phyloP scores from a whole-genome alignment of 2,888 invertebrate genomes.

The Thecophora atra region DNA sequence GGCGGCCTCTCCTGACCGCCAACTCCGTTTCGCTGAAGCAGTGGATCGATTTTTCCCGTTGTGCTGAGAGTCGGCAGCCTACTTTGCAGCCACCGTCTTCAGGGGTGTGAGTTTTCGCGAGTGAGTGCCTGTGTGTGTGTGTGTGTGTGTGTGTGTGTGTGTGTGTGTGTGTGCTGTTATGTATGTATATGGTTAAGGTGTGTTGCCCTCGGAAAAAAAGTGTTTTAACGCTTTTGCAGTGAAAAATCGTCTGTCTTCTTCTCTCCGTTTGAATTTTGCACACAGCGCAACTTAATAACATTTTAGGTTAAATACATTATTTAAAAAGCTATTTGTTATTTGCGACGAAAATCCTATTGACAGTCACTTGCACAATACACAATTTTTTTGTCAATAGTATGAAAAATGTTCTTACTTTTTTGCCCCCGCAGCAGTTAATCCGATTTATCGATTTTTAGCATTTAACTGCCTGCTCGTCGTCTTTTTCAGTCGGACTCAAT shows the following conservation, averaged over 20 bases:
- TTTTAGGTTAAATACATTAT: background rate
- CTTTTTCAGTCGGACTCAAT: background rate
- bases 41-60: slow-evolving; percentile 60
- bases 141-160: too few species aligned
- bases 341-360: slow-evolving; percentile 27
- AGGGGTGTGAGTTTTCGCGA: slow-evolving; percentile 19
- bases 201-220: slow-evolving; percentile 58
- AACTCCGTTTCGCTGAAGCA: slow-evolving; percentile 39
- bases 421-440: slow-evolving; percentile 54
- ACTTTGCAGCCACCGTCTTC: slow-evolving; percentile 29
- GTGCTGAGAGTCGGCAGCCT: slow-evolving; percentile 37
- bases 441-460: slow-evolving; percentile 60
- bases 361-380: slow-evolving; percentile 16
- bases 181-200: slow-evolving; percentile 64
- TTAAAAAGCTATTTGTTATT: background rate
- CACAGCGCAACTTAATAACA: background rate
- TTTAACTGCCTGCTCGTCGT: slow-evolving; percentile 30
- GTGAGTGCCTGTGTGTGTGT: too few species aligned
- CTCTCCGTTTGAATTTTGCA: background rate
- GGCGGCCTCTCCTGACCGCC: background rate
- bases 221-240: background rate
- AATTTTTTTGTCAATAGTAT: slow-evolving; percentile 25
- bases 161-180: too few species aligned
- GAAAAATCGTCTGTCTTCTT: too few species aligned
- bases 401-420: slow-evolving; percentile 37